Evolutionary conservation across 2,113 vertebrate species (phyloP), one percentile per base, ranked within the genome.

Genomic region (Cacatua alba): DNA sequence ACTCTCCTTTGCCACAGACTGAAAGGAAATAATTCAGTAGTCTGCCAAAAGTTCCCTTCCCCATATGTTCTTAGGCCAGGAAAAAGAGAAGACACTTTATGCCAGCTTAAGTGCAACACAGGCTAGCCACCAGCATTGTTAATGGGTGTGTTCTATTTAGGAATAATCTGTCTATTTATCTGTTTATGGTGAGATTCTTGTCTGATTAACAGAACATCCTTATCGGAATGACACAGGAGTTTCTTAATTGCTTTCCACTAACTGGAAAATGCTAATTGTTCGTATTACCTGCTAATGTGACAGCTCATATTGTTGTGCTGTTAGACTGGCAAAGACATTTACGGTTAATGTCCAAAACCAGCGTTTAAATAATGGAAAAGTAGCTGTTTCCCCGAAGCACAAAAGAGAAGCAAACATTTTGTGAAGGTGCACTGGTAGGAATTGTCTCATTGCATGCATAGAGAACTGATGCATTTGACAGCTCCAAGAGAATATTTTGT

Each of bases 111-210:
- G 19, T 29, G 15, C 17, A 48, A 9, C 8, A 4, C 16, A 87
- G 28, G 28, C 17, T 43, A 82, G 55, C 8, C 53, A 29, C 28
- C 9, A 12, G 55, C 48, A 7, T 52, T 88, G 59, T 77, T 83
- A 95, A 92, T 94, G 52, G 80, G 2, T 31, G 35, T 92, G 69
- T 85, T 43, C 31, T 89, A 25, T 51, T 88, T 65, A 83, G 44
- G 81, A 88, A 81, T 79, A 88, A 77, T 8, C 20, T 59, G 8
- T 43, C n/a, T 77, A 9, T 28, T 86, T 91, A 69, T 94, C 79
- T 94, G 39, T 90, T 94, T 85, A 90, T 82, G 52, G 37, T 96
- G 82, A 90, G 49, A 82, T 94, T 96, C 94, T 15, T 90, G 44
- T 94, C 83, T 90, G 26, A 48, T 68, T 91, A 96, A 84, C 15